Evolutionary conservation across 2,888 invertebrate species (phyloP), one percentile per base, ranked within the genome.

Genomic region (Aleiodes alternator): DNA sequence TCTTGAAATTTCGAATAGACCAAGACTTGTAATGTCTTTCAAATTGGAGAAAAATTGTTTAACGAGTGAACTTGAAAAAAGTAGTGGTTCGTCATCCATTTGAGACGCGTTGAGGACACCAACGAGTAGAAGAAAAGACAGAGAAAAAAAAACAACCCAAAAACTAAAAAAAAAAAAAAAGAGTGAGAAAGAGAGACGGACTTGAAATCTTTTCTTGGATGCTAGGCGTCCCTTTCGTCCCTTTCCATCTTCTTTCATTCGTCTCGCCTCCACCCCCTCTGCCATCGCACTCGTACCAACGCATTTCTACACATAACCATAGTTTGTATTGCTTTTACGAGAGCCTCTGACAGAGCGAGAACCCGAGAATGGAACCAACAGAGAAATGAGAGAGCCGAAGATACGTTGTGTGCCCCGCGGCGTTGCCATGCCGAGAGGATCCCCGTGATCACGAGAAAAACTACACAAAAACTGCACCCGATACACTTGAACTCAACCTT

Each of bases 371-470:
- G 31, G 51, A 64, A 55, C 64, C 64, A 64, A 57, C 57, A 64
- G 64, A 64, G 43, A 64, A 64, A 50, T 51, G 72, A 69, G 55
- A 57, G 56, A 70, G 56, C 23, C 31, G 57, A 68, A 68, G 48
- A 82, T 82, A 76, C 80, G 80, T 81, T 79, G 79, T 80, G 79
- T 77, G 80, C 79, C 80, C 81, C 79, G 83, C 82, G 79, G 86
- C 86, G 87, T 87, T 87, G 87, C 87, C 88, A 86, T 82, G 82
- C 86, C 82, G 80, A 79, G 79, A 64, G 64, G 53, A 61, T 76
- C 76, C 79, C 77, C 79, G 75, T 79, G 80, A 82, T 83, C 84
- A 76, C 82, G 80, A 85, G 85, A 72, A 84, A 23, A 86, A 86
- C 83, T 85, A 81, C 82, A 83, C 84, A 86, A 87, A 87, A 87